These are phyloP conservation scores for Saguinus midas DNA, from an alignment of 2,113 vertebrate species.

Conservation along the genomic window DNA sequence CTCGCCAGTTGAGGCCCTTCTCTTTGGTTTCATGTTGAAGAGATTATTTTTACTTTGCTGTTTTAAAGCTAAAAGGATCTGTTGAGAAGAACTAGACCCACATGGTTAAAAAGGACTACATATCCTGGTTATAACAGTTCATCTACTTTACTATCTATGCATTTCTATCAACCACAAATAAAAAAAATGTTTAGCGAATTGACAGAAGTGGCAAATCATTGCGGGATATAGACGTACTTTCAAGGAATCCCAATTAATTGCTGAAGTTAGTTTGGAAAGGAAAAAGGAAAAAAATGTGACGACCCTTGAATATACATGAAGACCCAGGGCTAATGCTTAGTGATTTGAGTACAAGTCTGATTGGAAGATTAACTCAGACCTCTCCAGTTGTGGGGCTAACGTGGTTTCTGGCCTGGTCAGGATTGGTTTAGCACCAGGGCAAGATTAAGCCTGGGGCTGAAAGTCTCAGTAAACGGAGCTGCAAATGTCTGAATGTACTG, in stretches of 20 bases:
- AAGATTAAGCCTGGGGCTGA: background rate
- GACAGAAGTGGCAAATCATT: background rate
- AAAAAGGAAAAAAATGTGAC: accelerated
- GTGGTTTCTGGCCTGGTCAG: background rate
- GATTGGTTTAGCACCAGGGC: background rate
- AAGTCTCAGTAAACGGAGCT: background rate
- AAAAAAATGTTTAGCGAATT: too few relatives aligned
- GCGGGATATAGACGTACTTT: background rate
- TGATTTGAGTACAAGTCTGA: background rate
- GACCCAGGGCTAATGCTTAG: background rate
- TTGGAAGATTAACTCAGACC: background rate
- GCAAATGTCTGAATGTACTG: background rate
- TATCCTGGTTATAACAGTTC: background rate
- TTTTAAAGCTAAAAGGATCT: background rate
- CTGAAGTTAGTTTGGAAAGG: background rate
- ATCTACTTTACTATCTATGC: background rate
- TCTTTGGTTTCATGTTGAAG: background rate
- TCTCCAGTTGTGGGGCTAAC: background rate
- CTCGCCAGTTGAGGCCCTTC: background rate
- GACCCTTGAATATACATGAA: background rate
- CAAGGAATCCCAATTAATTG: background rate
- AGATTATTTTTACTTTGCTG: background rate
- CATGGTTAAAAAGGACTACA: background rate
- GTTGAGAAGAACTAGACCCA: background rate
- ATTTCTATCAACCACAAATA: background rate